Conservation (phyloP, 2,113 vertebrate genomes). For the Xiphophorus maculatus region DNA sequence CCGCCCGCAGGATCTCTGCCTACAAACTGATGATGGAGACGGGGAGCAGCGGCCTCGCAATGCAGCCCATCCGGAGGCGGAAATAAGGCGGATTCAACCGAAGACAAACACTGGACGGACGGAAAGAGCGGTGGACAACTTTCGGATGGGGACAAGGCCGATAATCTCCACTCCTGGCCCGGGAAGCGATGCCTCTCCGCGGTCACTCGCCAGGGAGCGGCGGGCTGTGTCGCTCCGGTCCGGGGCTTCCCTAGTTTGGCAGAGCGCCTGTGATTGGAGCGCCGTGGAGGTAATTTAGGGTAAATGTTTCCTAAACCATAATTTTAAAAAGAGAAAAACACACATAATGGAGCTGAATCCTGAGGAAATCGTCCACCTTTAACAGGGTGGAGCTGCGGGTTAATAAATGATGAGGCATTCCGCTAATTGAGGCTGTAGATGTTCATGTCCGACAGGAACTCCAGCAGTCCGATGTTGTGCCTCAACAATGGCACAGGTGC, state of each 20-base stretch:
- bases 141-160: conserved; percentile 27
- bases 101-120: background rate
- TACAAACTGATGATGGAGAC: conserved; percentile 56
- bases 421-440: conserved; percentile 46
- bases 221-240: conserved; percentile 54
- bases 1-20: conserved; percentile 70
- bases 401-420: conserved; percentile 75
- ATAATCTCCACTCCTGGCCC: conserved; percentile 14
- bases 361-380: conserved; percentile 23
- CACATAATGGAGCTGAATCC: background rate
- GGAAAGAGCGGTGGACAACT: background rate
- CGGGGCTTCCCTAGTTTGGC: conserved; percentile 45
- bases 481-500: conserved; percentile 35
- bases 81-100: conserved; percentile 23
- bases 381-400: conserved; percentile 75
- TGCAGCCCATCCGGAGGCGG: conserved; percentile 39
- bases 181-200: conserved; percentile 40
- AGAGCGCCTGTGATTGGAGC: conserved; percentile 26
- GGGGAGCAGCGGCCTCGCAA: conserved; percentile 64
- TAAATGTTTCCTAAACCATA: background rate
- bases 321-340: background rate
- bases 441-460: conserved; percentile 26
- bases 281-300: conserved; percentile 41
- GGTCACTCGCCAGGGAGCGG: conserved; percentile 41
- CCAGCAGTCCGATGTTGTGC: background rate